Base-by-base conservation (phyloP, 2,113 vertebrate species). In the Albula goreensis region DNA sequence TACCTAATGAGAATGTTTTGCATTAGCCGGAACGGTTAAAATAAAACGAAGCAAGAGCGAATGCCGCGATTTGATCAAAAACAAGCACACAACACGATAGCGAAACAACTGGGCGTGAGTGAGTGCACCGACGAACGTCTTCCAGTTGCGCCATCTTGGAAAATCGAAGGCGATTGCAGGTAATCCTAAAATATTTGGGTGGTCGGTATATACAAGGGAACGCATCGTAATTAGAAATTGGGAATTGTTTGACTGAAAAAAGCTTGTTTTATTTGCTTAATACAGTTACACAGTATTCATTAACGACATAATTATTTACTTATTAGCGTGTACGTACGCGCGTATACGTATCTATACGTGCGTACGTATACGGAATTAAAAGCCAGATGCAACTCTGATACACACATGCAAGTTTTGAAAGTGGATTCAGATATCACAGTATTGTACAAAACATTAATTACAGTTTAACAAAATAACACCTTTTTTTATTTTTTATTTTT, bases 371-470 rank as follows among this genome's bases (percentile, higher is more conserved):
- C 85, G 89, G 78, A 87, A 93, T 92, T 93, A 94, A 91, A 90
- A 96, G 93, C 92, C 92, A 92, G 92, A 88, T 95, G 91, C 91
- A 91, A 92, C 93, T 95, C 91, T 91, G 93, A 96, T 92, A 94
- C 95, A 94, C 95, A 97, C 95, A 96, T 97, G 97, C 97, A 98
- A 95, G 94, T 96, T 96, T 96, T 95, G 93, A 95, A 96, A 96
- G 94, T 92, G 95, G 96, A 97, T 95, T 96, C 93, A 95, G 91
- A 95, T 94, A 95, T 93, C 96, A 96, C 96, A 97, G 94, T 95
- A 95, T 93, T 97, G 96, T 97, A 98, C 97, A 98, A 88, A 95
- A 97, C 97, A 97, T 41, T 96, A 97, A 97, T 98, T 98, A 99
- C 97, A 99, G 92, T 98, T 96, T 95, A 96, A 96, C 93, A 94